Conservation (phyloP, 2,888 invertebrate species). For the Steinernema carpocapsae region DNA sequence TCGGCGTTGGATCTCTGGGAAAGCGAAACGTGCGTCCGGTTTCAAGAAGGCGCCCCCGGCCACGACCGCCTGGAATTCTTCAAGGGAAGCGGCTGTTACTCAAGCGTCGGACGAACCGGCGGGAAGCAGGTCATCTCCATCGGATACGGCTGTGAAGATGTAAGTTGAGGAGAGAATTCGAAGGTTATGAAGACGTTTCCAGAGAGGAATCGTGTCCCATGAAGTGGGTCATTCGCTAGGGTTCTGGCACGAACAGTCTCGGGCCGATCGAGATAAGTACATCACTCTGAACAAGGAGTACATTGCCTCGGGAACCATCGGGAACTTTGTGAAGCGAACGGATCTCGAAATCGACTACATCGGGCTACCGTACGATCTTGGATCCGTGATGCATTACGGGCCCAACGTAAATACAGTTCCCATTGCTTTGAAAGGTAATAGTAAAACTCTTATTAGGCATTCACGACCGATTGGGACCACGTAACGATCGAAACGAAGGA, state of each 20-base stretch:
- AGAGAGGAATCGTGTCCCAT: conserved; percentile 65
- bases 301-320: conserved; percentile 61
- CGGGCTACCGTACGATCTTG: conserved; percentile 64
- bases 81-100: conserved; percentile 61
- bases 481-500: conserved; percentile 59
- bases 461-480: conserved; percentile 62
- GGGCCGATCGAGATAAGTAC: conserved; percentile 63
- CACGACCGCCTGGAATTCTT: conserved; percentile 66
- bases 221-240: conserved; percentile 66
- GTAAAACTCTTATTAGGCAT: conserved; percentile 47
- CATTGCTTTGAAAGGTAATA: neutral
- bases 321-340: conserved; percentile 62
- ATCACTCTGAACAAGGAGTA: conserved; percentile 59
- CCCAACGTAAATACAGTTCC: conserved; percentile 49
- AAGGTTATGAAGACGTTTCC: neutral
- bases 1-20: conserved; percentile 63
- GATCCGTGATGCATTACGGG: conserved; percentile 64
- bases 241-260: conserved; percentile 67
- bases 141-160: conserved; percentile 66
- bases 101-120: conserved; percentile 63
- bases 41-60: conserved; percentile 59
- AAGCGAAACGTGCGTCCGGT: conserved; percentile 64
- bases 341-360: conserved; percentile 61
- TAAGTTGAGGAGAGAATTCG: conserved; percentile 42
- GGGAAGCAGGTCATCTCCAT: conserved; percentile 67